Evolutionary conservation across 2,888 invertebrate genomes (phyloP).

Genomic region (Steinernema carpocapsae): DNA sequence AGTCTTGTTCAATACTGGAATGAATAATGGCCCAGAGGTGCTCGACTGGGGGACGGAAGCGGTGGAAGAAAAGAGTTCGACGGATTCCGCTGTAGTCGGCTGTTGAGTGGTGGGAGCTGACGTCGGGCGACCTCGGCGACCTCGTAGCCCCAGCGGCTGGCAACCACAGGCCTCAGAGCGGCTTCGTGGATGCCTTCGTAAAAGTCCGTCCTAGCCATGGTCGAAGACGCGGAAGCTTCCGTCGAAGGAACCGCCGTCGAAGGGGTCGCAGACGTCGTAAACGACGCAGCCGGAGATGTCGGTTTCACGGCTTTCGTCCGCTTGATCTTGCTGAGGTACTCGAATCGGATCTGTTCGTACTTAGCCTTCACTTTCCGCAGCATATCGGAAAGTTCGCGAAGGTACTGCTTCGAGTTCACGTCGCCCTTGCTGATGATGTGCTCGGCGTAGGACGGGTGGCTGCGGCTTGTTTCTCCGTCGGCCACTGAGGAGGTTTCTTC

Average conservation of each 20-base stretch:
- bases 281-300: too few relatives aligned
- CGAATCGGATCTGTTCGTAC: conserved; percentile 10
- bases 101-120: not conserved
- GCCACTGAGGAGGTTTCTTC: not conserved
- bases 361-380: conserved; percentile 28
- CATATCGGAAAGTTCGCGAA: conserved; percentile 20
- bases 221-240: not conserved
- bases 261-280: too few relatives aligned
- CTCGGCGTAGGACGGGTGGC: conserved; percentile 13
- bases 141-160: not conserved
- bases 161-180: not conserved
- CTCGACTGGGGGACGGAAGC: not conserved
- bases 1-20: conserved; percentile 21
- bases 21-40: not conserved
- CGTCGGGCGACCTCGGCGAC: not conserved
- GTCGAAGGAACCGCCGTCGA: not conserved
- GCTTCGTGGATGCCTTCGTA: not conserved
- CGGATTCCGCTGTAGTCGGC: not conserved
- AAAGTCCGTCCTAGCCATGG: too few relatives aligned
- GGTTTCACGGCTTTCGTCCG: not conserved
- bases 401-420: conserved; percentile 15
- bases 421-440: conserved; percentile 29
- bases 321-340: conserved; percentile 28
- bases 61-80: not conserved
- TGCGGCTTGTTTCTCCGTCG: conserved; percentile 1